Conservation (phyloP, 2,113 vertebrate species). For the Gopherus flavomarginatus region DNA sequence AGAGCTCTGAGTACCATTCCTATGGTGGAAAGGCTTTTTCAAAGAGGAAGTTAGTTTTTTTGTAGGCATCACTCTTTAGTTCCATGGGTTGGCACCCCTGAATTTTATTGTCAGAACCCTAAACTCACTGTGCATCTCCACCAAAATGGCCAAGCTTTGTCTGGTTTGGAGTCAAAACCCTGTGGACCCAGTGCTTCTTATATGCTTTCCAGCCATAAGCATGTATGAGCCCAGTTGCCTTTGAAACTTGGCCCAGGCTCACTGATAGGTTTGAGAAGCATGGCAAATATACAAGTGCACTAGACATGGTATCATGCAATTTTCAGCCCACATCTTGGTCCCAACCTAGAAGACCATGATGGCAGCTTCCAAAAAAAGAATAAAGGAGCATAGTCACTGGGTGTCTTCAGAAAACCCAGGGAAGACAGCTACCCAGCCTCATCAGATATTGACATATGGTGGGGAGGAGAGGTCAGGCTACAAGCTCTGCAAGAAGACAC, state of each 20-base stretch:
- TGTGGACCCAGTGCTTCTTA: not conserved
- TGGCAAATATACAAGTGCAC: not conserved
- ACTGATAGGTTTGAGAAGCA: not conserved
- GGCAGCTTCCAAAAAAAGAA: not conserved
- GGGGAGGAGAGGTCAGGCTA: not conserved
- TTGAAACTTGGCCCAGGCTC: not conserved
- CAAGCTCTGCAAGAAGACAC: not conserved
- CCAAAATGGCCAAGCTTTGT: not conserved
- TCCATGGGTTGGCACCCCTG: not conserved
- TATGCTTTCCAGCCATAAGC: not conserved
- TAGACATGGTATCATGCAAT: not conserved
- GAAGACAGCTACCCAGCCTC: not conserved
- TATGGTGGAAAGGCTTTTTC: not conserved
- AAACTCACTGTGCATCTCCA: not conserved
- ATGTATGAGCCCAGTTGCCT: not conserved
- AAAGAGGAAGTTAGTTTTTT: not conserved
- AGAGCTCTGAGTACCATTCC: not conserved
- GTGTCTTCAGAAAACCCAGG: not conserved
- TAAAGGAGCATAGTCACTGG: not conserved
- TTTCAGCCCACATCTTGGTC: not conserved
- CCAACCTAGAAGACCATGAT: not conserved
- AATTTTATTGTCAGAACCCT: not conserved
- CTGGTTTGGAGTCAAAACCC: not conserved
- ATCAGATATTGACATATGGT: accelerated
- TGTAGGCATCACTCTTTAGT: not conserved